Evolutionary conservation across 2,888 invertebrate genomes (phyloP).

Genomic region (Acanthosepion pharaonis): DNA sequence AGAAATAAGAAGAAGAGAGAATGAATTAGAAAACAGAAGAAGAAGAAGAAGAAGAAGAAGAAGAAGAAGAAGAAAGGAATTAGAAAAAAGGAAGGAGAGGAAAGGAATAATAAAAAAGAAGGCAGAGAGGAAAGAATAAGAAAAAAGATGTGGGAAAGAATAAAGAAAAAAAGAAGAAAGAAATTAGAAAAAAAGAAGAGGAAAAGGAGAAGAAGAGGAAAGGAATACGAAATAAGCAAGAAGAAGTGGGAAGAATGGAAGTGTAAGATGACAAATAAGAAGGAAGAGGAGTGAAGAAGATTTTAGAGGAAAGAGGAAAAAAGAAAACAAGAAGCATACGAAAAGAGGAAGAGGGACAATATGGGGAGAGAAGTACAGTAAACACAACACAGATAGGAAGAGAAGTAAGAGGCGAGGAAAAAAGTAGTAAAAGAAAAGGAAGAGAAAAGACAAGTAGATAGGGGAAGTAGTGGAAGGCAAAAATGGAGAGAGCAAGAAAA

Average conservation of each 20-base stretch:
- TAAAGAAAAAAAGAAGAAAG: not conserved
- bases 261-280: not conserved
- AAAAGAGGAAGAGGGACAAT: not conserved
- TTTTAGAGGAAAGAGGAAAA: too few relatives aligned
- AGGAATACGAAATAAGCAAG: too few relatives aligned
- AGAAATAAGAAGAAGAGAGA: not conserved
- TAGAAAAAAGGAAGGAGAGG: not conserved
- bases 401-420: not conserved
- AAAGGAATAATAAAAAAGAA: too few relatives aligned
- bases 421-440: not conserved
- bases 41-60: not conserved
- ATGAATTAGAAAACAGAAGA: not conserved
- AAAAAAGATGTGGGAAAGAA: not conserved
- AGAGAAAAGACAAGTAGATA: not conserved
- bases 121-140: not conserved
- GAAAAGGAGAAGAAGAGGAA: too few relatives aligned
- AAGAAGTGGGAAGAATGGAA: not conserved
- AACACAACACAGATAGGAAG: not conserved
- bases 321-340: too few relatives aligned
- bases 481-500: not conserved
- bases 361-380: too few relatives aligned
- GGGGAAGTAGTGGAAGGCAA: not conserved
- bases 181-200: not conserved
- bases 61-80: not conserved
- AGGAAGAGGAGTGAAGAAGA: not conserved